Percentiles rank a stretch among this genome's conserved stretches.
phyloP scores from a whole-genome alignment of 2,113 vertebrate genomes.

The Sarotherodon lohbergeri region DNA sequence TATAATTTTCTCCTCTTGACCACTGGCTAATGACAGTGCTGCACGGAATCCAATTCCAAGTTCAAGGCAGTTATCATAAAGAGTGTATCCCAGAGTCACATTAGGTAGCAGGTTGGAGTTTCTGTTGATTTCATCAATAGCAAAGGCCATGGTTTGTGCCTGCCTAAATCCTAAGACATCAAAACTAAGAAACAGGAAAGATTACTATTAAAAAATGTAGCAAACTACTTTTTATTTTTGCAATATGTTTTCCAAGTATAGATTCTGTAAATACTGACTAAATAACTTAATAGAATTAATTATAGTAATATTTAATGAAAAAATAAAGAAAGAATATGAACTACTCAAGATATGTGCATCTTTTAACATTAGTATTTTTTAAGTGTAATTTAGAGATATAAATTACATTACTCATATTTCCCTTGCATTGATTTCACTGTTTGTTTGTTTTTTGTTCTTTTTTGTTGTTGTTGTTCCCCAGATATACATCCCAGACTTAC shows the following conservation, averaged over 20 bases:
- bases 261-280: neutral
- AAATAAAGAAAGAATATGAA: neutral
- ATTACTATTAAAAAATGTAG: neutral
- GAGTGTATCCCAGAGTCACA: slow-evolving; percentile 52
- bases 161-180: slow-evolving; percentile 47
- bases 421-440: neutral
- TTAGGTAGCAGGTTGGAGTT: slow-evolving; percentile 54
- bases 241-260: no score
- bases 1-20: slow-evolving; percentile 13
- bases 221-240: neutral
- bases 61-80: slow-evolving; percentile 56
- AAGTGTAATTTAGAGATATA: neutral
- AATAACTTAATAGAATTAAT: neutral
- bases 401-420: neutral
- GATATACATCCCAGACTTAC: slow-evolving; percentile 1
- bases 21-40: slow-evolving; percentile 45
- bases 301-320: neutral
- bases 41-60: slow-evolving; percentile 54
- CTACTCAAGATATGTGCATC: neutral
- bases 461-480: neutral
- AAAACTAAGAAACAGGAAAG: slow-evolving; percentile 5
- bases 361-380: neutral
- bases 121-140: slow-evolving; percentile 64
- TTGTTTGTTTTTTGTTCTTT: neutral
- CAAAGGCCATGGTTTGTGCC: slow-evolving; percentile 63